Percentiles rank a stretch among this genome's conserved stretches.
Conservation (phyloP, 2,113 vertebrate species). For the Corythaixoides concolor region DNA sequence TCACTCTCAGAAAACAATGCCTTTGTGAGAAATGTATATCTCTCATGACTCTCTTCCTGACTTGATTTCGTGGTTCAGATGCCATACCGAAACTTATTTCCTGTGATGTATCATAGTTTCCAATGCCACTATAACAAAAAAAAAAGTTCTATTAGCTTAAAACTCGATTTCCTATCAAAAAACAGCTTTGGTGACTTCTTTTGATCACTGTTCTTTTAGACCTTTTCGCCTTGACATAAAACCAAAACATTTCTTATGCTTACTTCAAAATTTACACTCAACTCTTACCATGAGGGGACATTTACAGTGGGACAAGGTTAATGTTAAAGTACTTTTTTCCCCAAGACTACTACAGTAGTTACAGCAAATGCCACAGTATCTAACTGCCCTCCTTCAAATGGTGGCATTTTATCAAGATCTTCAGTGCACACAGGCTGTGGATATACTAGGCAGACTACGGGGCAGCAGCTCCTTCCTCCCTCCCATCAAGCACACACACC, state of each 20-base stretch:
- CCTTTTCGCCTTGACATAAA: neutral
- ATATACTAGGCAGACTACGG: neutral
- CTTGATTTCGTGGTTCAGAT: neutral
- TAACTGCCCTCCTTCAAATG: neutral
- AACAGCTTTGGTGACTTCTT: neutral
- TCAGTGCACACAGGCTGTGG: rapidly evolving
- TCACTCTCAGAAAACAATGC: neutral
- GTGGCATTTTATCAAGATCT: neutral
- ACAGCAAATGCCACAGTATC: neutral
- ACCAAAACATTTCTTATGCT: neutral
- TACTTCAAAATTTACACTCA: neutral
- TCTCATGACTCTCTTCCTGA: neutral
- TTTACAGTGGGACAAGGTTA: neutral
- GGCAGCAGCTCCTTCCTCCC: neutral
- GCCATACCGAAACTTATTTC: neutral
- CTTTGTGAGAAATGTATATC: neutral
- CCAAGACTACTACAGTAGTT: neutral
- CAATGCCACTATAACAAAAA: neutral
- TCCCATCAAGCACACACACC: neutral
- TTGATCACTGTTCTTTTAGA: neutral
- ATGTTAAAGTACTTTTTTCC: neutral
- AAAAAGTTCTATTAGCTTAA: neutral
- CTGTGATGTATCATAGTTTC: neutral
- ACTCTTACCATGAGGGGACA: neutral
- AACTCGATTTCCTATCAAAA: neutral